Percentiles rank a stretch among this genome's conserved stretches.
These are phyloP conservation scores for Argya squamiceps DNA, from an alignment of 2,797 vertebrate genomes.

Conservation along the genomic window DNA sequence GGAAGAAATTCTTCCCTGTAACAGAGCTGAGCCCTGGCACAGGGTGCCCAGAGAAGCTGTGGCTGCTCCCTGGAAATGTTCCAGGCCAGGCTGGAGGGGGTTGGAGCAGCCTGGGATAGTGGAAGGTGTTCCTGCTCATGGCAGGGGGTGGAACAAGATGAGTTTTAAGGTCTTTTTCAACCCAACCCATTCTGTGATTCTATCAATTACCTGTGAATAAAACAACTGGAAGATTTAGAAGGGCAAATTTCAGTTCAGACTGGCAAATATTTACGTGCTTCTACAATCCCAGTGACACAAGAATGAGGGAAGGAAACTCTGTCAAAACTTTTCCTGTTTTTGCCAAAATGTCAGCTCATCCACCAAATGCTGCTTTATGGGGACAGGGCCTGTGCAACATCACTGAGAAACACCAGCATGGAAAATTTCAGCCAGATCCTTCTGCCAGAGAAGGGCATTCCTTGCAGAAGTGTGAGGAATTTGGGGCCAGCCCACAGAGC, in stretches of 20 bases:
- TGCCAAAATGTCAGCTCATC: background rate
- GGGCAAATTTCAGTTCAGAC: background rate
- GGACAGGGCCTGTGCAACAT: background rate
- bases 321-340: background rate
- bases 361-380: background rate
- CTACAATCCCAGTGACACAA: background rate
- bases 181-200: background rate
- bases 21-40: accelerated
- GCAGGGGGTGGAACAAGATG: background rate
- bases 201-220: background rate
- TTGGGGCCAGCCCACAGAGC: background rate
- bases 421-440: background rate
- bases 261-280: background rate
- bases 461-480: background rate
- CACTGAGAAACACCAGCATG: background rate
- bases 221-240: background rate
- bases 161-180: background rate
- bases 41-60: background rate
- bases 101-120: background rate
- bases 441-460: background rate
- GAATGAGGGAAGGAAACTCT: background rate
- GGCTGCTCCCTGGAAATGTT: background rate
- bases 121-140: background rate
- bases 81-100: accelerated
- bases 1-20: background rate